Base-by-base conservation (phyloP, 2,797 vertebrate species). In the Trematomus bernacchii region DNA sequence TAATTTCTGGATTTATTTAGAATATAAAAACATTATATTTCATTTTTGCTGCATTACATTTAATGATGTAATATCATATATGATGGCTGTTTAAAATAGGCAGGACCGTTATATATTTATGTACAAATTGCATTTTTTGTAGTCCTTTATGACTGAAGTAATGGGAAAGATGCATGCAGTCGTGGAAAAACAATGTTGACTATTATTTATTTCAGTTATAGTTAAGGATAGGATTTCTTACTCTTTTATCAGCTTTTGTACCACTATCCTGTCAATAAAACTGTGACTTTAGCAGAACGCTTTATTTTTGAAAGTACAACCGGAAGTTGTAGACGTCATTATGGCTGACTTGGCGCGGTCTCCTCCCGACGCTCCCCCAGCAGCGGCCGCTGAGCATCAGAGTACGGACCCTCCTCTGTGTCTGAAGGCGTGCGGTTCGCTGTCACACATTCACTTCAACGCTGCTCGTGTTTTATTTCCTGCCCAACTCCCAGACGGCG, bases 381-480 rank as follows among this genome's bases (percentile, higher is more conserved):
- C 84, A 72, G 86, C 88, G 84, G 87, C 84, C 80, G 90, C 82
- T 8, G 90, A 92, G 93, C 91, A 88, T 92, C 91, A 85, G 85
- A 90, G 83, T 80, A 78, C 81, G 11, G 87, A 59, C 81, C 78
- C 77, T 76, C 65, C 57, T 81, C 75, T 1, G 87, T 53, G 85
- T 82, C 71, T 65, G 86, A 83, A 87, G 86, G 87, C 91, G 89
- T 72, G 86, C 83, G 54, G 80, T 64, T 54, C 62, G 83, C 91
- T 84, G 88, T 85, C 93, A 89, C 79, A 48, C 54, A 18, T 71
- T 47, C 84, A 71, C 82, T 71, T 40, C 18, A 87, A 82, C 80
- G 87, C 90, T 13, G 87, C 76, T 64, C 65, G 48, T 2, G 37
- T 71, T 44, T 69, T 46, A 12, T 80, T 80, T 55, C 62, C 59